Percentiles rank a stretch among this genome's conserved stretches.
Conservation (phyloP, 2,888 invertebrate genomes). For the Ecdyonurus torrentis region DNA sequence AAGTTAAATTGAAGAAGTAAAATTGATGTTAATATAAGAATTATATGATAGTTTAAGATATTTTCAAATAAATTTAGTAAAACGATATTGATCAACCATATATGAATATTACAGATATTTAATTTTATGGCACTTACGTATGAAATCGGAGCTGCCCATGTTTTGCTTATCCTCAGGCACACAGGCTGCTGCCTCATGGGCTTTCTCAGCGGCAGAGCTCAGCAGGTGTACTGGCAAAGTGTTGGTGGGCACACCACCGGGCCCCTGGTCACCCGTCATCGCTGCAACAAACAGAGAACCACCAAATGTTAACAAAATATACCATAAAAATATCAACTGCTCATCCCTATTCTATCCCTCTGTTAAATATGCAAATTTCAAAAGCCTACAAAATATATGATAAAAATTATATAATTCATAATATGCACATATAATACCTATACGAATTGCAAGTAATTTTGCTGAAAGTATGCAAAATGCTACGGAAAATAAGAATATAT, state of each 20-base stretch:
- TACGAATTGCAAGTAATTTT: too few relatives aligned
- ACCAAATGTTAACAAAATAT: too few relatives aligned
- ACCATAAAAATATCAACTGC: too few relatives aligned
- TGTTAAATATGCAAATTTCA: too few relatives aligned
- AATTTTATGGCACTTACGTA: slow-evolving; percentile 23
- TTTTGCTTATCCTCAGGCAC: slow-evolving; percentile 25
- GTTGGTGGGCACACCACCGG: slow-evolving; percentile 11
- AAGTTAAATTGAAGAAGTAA: background rate
- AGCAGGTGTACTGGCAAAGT: slow-evolving; percentile 12
- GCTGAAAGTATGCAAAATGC: too few relatives aligned
- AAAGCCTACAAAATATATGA: too few relatives aligned
- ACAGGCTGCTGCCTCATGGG: background rate
- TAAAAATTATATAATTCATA: too few relatives aligned
- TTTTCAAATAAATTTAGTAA: background rate
- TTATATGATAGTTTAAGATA: background rate
- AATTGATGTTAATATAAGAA: background rate
- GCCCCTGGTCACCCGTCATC: slow-evolving; percentile 11
- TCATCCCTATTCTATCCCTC: too few relatives aligned
- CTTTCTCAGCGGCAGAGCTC: background rate
- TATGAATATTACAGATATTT: background rate
- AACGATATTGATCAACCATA: too few relatives aligned
- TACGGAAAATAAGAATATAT: too few relatives aligned
- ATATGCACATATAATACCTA: too few relatives aligned
- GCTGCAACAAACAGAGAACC: background rate
- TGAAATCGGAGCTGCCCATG: slow-evolving; percentile 40